phyloP scores from a whole-genome alignment of 2,888 invertebrate genomes.

The Endomychus coccineus region DNA sequence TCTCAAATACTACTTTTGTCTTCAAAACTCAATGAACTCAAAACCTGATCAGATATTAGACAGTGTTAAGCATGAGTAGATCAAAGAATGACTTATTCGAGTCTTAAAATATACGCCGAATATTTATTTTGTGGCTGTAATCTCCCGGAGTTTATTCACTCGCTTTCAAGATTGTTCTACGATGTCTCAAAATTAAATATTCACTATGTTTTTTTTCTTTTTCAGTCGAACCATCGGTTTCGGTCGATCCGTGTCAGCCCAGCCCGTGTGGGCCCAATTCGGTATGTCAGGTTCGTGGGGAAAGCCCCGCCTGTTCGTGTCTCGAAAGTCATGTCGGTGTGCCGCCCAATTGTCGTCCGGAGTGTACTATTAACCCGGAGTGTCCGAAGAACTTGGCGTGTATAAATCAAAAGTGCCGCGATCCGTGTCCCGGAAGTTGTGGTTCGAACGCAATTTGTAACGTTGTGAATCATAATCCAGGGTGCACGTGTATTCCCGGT shows the following conservation, averaged over 20 bases:
- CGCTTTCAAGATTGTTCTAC: no score
- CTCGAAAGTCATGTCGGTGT: constrained; percentile 53
- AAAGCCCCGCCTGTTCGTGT: constrained; percentile 52
- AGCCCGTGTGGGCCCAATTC: constrained; percentile 61
- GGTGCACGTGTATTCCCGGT: constrained; percentile 62
- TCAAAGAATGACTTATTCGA: no score
- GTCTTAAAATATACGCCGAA: no score
- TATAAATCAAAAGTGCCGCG: constrained; percentile 61
- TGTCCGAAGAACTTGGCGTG: constrained; percentile 62
- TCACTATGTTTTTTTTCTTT: no score
- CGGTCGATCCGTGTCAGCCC: constrained; percentile 57
- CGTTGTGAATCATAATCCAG: constrained; percentile 65
- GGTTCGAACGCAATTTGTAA: constrained; percentile 60
- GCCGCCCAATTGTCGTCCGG: constrained; percentile 61
- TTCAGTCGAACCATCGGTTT: no score
- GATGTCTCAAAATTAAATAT: no score
- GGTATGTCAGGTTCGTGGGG: constrained; percentile 41
- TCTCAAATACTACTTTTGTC: no score
- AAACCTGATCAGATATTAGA: no score
- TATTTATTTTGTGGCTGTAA: no score
- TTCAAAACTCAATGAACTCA: no score
- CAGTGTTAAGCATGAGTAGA: no score
- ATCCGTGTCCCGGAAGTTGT: constrained; percentile 63
- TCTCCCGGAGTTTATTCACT: no score
- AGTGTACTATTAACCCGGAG: constrained; percentile 64